phyloP scores from a whole-genome alignment of 1,140 invertebrate genomes.

The Drosophila orena region DNA sequence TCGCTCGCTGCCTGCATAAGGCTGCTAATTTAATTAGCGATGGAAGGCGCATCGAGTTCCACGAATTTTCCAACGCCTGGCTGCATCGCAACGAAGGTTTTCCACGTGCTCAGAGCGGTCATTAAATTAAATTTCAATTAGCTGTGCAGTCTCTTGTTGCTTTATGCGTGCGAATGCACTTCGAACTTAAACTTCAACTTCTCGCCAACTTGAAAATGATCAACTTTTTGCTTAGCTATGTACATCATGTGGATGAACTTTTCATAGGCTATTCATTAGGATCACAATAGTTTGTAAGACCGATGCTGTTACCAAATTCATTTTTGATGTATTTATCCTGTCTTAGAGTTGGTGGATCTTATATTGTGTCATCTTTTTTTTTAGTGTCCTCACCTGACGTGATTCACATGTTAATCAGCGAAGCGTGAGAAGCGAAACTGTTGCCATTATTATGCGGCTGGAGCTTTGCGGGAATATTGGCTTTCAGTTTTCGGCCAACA shows the following conservation, averaged over 20 bases:
- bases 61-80: conserved; percentile 26
- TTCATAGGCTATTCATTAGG: too few species aligned
- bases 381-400: background rate
- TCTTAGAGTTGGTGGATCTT: background rate
- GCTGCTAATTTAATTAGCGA: conserved; percentile 27
- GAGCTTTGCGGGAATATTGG: conserved; percentile 10
- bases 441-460: conserved; percentile 44
- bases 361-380: background rate
- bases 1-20: conserved; percentile 15
- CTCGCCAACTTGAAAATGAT: background rate
- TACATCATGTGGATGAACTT: too few species aligned
- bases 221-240: too few species aligned
- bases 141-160: conserved; percentile 25
- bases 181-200: background rate
- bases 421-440: conserved; percentile 25
- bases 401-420: conserved; percentile 33
- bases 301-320: too few species aligned
- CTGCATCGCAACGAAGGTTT: conserved; percentile 6
- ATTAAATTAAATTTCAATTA: conserved; percentile 69
- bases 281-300: too few species aligned
- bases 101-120: conserved; percentile 26
- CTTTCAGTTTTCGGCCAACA: conserved; percentile 27
- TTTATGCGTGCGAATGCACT: conserved; percentile 3
- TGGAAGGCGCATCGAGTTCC: conserved; percentile 11
- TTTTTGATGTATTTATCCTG: background rate